Evolutionary conservation across 2,113 vertebrate species (phyloP).

Genomic region (Nesoenas mayeri): DNA sequence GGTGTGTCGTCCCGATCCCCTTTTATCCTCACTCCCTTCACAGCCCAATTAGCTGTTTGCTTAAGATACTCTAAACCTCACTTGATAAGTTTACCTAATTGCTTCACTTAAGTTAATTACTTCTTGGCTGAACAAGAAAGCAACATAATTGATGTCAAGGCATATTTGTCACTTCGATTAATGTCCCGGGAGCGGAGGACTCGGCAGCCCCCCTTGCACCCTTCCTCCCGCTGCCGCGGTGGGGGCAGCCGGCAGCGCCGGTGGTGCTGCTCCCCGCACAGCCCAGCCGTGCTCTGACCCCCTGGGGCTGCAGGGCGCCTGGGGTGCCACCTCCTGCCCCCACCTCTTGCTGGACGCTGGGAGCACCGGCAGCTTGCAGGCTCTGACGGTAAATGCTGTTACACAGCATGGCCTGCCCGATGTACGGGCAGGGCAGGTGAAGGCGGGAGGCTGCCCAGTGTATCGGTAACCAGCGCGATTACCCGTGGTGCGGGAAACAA

Average conservation of each 20-base stretch:
- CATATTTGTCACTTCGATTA: slow-evolving; percentile 12
- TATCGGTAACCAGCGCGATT: rapidly evolving
- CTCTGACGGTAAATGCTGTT: rapidly evolving
- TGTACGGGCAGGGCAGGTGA: not conserved
- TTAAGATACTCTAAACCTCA: not conserved
- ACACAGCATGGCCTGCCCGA: not conserved
- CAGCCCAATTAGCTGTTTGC: slow-evolving; percentile 20
- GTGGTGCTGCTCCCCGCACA: too few relatives aligned
- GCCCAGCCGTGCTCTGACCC: too few relatives aligned
- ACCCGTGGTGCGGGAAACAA: rapidly evolving
- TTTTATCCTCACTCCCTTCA: not conserved
- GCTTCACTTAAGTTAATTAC: slow-evolving; percentile 63
- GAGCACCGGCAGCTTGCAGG: not conserved
- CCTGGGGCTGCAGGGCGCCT: not conserved
- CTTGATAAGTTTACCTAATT: slow-evolving; percentile 55
- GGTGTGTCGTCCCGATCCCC: not conserved
- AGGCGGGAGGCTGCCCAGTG: not conserved
- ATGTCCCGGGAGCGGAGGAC: not conserved
- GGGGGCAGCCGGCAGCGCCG: too few relatives aligned
- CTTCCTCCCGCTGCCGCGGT: rapidly evolving
- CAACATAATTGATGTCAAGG: slow-evolving; percentile 51
- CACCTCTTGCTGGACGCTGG: not conserved
- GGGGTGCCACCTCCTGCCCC: not conserved
- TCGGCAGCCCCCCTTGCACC: not conserved
- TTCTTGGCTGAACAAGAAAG: slow-evolving; percentile 49